Base-by-base conservation (phyloP, 2,888 invertebrate genomes). In the Temnothorax ravouxi region DNA sequence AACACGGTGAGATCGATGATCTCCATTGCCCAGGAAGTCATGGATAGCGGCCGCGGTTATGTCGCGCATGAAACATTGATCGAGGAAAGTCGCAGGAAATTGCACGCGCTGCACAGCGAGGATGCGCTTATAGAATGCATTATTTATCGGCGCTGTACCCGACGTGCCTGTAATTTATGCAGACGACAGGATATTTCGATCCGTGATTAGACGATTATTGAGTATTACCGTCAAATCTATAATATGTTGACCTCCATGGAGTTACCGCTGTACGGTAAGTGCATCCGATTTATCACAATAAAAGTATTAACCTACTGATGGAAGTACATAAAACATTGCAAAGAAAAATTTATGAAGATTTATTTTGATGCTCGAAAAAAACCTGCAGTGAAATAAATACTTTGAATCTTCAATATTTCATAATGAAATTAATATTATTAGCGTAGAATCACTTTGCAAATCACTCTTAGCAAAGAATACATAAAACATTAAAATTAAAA, bases 41-140 rank as follows among this genome's bases (percentile, higher is more conserved):
- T 76, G 81, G 81, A 81, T 81, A 76, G 62, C 62, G 52, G 62
- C 67, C 72, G 71, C 59, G 72, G 72, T 79, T 72, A 72, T 71
- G 72, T 79, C 72, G 72, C 79, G 72, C 34, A 79, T 88, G 88
- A 88, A 88, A 85, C 89, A 88, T 87, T 75, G 87, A 81, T 66
- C 85, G 74, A 44, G 69, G 69, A 62, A 56, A 41, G 47, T 61
- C 69, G n/a, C 59, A 72, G 52, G 80, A 80, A 79, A 69, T 83
- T 71, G 61, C 79, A 80, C 72, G 72, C 72, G 79, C 79, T 71
- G 59, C 79, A 59, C 79, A 38, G 72, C 79, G 47, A 72, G 79
- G 72, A 72, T 80, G 79, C 79, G 79, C 79, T 80, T 72, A 72
- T 72, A 72, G 72, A 80, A 80, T 72, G 79, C 59, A 80, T 80